Conservation (phyloP, 2,888 invertebrate species). For the Hirtodrosophila histrioides region DNA sequence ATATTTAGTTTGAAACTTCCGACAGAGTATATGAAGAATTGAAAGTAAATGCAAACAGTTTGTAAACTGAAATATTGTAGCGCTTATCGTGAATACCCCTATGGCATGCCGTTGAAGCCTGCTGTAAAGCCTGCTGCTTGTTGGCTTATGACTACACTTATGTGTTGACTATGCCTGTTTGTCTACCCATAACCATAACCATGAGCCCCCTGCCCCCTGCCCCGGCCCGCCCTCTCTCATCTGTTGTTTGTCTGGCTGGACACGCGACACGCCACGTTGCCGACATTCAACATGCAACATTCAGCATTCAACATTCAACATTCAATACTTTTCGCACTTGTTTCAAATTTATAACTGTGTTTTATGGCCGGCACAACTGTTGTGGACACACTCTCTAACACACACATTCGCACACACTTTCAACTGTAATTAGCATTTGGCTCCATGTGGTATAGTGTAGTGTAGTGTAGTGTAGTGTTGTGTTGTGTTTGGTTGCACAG, state of each 20-base stretch:
- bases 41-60: too few relatives aligned
- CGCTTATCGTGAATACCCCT: conserved; percentile 26
- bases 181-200: conserved; percentile 17
- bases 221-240: conserved; percentile 4
- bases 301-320: conserved; percentile 13
- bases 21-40: too few relatives aligned
- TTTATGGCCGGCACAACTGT: conserved; percentile 33
- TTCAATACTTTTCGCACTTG: conserved; percentile 56
- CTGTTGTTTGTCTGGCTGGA: conserved; percentile 19
- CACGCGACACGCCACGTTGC: conserved; percentile 43
- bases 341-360: conserved; percentile 56
- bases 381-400: conserved; percentile 22
- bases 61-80: too few relatives aligned
- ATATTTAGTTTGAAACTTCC: too few relatives aligned
- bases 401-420: conserved; percentile 12
- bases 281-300: conserved; percentile 20
- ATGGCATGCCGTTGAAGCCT: neutral
- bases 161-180: conserved; percentile 37
- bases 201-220: neutral
- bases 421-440: conserved; percentile 68
- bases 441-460: conserved; percentile 10
- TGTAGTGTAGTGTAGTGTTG: neutral
- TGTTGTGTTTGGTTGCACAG: conserved; percentile 10
- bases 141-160: conserved; percentile 48
- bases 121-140: conserved; percentile 18